Percentiles rank a stretch among this genome's conserved stretches.
Evolutionary conservation across 23 tunicate genomes (phyloP).

Genomic region (Styela clava): DNA sequence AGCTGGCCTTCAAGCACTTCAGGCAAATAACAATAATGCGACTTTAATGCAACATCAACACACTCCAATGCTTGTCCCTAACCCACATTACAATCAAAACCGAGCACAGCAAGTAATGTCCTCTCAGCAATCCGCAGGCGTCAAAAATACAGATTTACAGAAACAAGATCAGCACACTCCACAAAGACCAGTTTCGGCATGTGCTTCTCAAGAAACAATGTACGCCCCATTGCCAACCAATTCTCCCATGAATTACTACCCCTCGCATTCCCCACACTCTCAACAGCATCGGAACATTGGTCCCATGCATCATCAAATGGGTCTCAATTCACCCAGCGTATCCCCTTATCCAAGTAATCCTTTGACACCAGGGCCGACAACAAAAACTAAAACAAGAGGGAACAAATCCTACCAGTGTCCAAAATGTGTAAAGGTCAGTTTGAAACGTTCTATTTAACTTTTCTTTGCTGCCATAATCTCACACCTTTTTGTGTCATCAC

Average conservation of each 20-base stretch:
- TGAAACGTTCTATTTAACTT: no score
- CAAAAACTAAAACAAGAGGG: constrained; percentile 8
- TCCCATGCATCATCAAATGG: constrained; percentile 4
- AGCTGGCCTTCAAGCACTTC: constrained; percentile 1
- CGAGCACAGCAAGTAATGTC: background rate
- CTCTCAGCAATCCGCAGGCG: background rate
- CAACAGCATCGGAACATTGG: background rate
- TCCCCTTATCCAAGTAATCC: constrained; percentile 3
- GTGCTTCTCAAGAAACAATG: background rate
- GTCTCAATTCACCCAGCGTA: background rate
- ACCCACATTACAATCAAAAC: constrained; percentile 21
- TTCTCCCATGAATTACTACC: background rate
- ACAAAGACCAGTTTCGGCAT: background rate
- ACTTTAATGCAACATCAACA: constrained; percentile 8
- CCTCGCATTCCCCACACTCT: background rate
- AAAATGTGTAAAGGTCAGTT: constrained; percentile 22
- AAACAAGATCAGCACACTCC: constrained; percentile 2
- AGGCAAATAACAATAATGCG: background rate
- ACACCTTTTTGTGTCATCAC: no score
- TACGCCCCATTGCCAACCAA: constrained; percentile 17
- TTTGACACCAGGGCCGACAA: background rate
- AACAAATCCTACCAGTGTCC: constrained; percentile 25
- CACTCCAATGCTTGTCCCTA: constrained; percentile 21
- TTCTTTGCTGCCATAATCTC: no score
- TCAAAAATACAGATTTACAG: background rate